Evolutionary conservation across 2,888 invertebrate genomes (phyloP), one percentile per base, ranked within the genome.

Genomic region (Phasia obesa): DNA sequence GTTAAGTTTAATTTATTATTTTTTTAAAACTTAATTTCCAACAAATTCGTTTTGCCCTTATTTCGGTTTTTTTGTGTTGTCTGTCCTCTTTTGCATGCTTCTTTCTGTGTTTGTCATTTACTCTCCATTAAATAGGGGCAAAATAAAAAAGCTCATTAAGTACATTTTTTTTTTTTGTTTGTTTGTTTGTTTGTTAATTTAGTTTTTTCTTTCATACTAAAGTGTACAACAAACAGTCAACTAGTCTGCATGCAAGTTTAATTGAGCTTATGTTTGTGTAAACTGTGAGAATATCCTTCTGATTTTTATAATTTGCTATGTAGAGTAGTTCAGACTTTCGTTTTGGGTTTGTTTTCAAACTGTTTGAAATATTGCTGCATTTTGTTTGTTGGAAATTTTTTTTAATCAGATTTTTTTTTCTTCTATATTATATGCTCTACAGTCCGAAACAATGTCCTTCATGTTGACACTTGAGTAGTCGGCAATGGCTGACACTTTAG

Each of bases 271-370:
- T 74, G 44, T 59, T 53, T 17, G 23, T 38, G 13, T 62, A 47
- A 53, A 71, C 73, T 77, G 77, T 73, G 77, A 82, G 71, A 82
- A 82, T 77, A 77, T 81, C 77, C 82, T 82, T 81, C 15, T 53
- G 62, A 49, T 49, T 60, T 42, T 79, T 55, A 38, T 64, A 67
- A 49, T 70, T 70, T 70, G 42, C 49, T 23, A 23, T 64, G 35
- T 13, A 17, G 27, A 23, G 47, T 23, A 23, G 21, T 59, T 47
- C 6, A 44, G 27, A 11, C 15, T 31, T 49, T 21, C 9, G 7
- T 47, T 23, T 65, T 17, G n/a, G n/a, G 7, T 69, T 21, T 53
- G 47, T 55, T 31, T 55, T 60, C 19, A 25, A 23, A 53, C 17
- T 44, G n/a, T 57, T 38, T 47, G n/a, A 27, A 57, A 25, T 74